A percentile compares a stretch with the other conserved stretches of the same genome.
These are phyloP conservation scores for Drosophila biarmipes DNA, from an alignment of 1,140 invertebrate species.

Conservation along the genomic window DNA sequence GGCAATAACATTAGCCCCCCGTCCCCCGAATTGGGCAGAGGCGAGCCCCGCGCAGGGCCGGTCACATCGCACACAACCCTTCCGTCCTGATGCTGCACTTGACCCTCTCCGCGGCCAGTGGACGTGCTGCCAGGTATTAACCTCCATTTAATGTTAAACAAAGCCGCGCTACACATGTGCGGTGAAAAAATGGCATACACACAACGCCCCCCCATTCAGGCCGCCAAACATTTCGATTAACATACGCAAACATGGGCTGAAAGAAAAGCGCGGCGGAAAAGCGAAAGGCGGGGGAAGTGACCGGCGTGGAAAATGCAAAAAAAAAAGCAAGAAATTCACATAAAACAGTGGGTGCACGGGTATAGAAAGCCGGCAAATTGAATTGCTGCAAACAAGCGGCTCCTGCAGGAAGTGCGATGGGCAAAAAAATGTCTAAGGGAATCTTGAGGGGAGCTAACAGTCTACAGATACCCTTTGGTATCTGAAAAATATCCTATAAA, in stretches of 20 bases:
- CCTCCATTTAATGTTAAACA: constrained; percentile 83
- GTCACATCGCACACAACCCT: constrained; percentile 16
- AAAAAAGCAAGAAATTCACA: constrained; percentile 13
- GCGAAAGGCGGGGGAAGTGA: constrained; percentile 5
- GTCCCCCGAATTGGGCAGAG: too few species aligned
- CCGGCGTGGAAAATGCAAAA: constrained; percentile 4
- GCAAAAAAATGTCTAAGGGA: constrained; percentile 15
- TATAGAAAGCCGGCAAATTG: constrained; percentile 59
- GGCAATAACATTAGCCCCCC: constrained; percentile 75
- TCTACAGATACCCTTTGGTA: neutral
- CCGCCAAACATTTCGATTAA: constrained; percentile 79
- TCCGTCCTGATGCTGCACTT: constrained; percentile 55
- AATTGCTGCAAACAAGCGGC: constrained; percentile 67
- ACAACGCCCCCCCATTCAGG: constrained; percentile 46
- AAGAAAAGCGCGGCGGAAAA: constrained; percentile 13
- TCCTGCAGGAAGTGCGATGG: constrained; percentile 41
- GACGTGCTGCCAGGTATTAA: constrained; percentile 83
- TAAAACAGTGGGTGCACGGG: constrained; percentile 4
- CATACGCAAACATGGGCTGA: constrained; percentile 67
- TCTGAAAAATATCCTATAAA: neutral
- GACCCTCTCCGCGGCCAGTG: constrained; percentile 18
- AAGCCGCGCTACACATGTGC: constrained; percentile 71
- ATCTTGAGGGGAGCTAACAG: neutral
- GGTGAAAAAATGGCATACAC: constrained; percentile 10
- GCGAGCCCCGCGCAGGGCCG: constrained; percentile 7